Percentiles rank a stretch among this genome's conserved stretches.
phyloP scores from a whole-genome alignment of 2,888 invertebrate genomes.

The Catocala nupta region DNA sequence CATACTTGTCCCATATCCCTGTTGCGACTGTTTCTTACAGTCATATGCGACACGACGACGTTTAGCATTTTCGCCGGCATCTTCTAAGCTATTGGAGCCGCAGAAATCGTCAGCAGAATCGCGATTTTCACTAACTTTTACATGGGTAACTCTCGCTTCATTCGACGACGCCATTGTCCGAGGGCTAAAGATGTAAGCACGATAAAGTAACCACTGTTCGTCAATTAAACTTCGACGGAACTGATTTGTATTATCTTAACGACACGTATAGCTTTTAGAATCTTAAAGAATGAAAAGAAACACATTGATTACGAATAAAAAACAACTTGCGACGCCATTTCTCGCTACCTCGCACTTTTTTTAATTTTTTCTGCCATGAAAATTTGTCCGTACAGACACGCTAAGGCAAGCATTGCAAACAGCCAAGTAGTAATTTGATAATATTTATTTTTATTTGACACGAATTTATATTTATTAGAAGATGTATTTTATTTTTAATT shows the following conservation, averaged over 20 bases:
- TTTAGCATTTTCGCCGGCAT: constrained; percentile 78
- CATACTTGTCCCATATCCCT: constrained; percentile 82
- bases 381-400: constrained; percentile 59
- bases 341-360: constrained; percentile 75
- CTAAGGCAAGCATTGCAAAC: constrained; percentile 52
- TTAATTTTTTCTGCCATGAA: constrained; percentile 62
- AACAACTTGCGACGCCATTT: constrained; percentile 87
- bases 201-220: constrained; percentile 65
- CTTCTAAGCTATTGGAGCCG: constrained; percentile 68
- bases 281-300: constrained; percentile 71
- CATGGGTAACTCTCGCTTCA: constrained; percentile 76
- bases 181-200: constrained; percentile 69
- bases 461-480: not conserved
- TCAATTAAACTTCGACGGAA: constrained; percentile 73
- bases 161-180: constrained; percentile 86
- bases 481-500: too few relatives aligned
- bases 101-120: constrained; percentile 68
- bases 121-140: constrained; percentile 81
- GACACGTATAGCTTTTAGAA: constrained; percentile 59
- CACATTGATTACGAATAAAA: constrained; percentile 79
- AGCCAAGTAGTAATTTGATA: constrained; percentile 39
- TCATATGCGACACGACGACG: constrained; percentile 81
- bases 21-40: constrained; percentile 80
- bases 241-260: constrained; percentile 60
- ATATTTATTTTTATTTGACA: not conserved